A percentile compares a stretch with the other conserved stretches of the same genome.
These are phyloP conservation scores for Meles meles DNA, from an alignment of 2,113 vertebrate genomes.

Conservation along the genomic window DNA sequence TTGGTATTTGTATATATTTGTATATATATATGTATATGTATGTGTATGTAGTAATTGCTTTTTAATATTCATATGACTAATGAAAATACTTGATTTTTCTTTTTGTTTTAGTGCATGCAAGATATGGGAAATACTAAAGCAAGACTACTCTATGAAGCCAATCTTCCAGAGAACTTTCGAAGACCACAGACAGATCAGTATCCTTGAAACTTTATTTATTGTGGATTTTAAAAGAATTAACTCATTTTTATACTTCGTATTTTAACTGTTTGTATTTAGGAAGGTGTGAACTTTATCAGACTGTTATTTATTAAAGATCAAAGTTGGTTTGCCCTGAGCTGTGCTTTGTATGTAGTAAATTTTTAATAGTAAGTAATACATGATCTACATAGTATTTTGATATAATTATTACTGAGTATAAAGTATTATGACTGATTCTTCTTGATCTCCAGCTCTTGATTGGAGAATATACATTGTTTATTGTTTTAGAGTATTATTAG, in stretches of 20 bases:
- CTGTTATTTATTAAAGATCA: conserved; percentile 12
- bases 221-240: neutral
- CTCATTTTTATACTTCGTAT: neutral
- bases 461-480: neutral
- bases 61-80: conserved; percentile 27
- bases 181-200: conserved; percentile 99
- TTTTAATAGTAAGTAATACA: conserved; percentile 18
- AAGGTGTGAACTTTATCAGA: neutral
- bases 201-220: conserved; percentile 83
- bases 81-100: conserved; percentile 37
- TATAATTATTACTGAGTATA: neutral
- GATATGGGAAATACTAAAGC: conserved; percentile 98
- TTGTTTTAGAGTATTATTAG: neutral
- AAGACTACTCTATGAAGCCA: conserved; percentile 94
- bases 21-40: neutral
- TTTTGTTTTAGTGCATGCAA: conserved; percentile 92
- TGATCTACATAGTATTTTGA: neutral
- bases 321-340: neutral
- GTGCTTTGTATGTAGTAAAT: neutral
- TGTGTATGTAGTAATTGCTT: conserved; percentile 8
- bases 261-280: conserved; percentile 41
- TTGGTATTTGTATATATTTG: neutral
- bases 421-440: neutral
- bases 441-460: neutral
- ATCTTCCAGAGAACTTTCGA: conserved; percentile 96